Base-by-base conservation (phyloP, 2,888 invertebrate species). In the Chymomyza procnemis region DNA sequence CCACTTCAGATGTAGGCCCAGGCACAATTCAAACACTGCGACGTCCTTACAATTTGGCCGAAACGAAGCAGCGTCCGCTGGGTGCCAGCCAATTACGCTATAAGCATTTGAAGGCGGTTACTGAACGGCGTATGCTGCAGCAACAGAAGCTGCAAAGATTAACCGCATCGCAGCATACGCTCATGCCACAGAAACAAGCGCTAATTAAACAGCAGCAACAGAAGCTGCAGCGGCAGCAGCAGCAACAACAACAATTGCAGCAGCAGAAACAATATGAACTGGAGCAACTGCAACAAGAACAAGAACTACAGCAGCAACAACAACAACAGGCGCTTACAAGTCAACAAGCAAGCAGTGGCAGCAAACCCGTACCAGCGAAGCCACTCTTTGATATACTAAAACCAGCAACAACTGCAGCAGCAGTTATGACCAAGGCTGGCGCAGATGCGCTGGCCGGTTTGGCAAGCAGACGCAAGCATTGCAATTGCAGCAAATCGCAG, bases 401-500 rank as follows among this genome's bases (percentile, higher is more conserved):
- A 12, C 76, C 82, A 1, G 63, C 76, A 4, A 56, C 69, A 8
- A 22, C 66, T 2, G 68, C 68, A 46, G 12, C 62, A 30, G 22
- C 59, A 16, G 34, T 55, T 46, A 6, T 57, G 57, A 18, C 69
- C 8, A 0, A 65, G 3, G 21, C 69, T 19, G 18, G 64, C 4
- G 50, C 66, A 4, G 82, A 85, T 59, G 73, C 67, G 1, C 46
- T 75, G 60, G 78, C 75, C 12, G 87, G 75, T 12, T 9, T 75
- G 58, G 75, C 74, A 8, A 80, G 87, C 16, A 80, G 96, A 1
- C 92, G 97, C 56, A 99, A 99, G 91, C 98, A 99, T 9, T 99
- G 99, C 92, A 99, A 99, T 91, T 99, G 99, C 91, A 99, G 98
- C 34, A 99, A 99, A 92, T 99, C 99, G 2, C 98, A 98, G 90